Conservation (phyloP, 2,888 invertebrate species). For the Drosophila prolongata region DNA sequence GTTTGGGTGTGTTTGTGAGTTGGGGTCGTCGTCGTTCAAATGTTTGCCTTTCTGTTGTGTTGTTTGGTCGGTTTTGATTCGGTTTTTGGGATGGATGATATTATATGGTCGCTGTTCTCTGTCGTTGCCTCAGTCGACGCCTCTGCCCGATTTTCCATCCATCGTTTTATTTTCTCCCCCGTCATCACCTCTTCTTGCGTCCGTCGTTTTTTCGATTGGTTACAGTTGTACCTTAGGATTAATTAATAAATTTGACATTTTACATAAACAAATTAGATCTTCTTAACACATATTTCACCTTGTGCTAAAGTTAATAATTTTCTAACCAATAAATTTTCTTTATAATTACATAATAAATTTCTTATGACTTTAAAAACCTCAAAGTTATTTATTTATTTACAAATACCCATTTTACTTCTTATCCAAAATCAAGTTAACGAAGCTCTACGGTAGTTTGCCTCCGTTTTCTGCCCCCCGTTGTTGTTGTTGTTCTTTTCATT, state of each 20-base stretch:
- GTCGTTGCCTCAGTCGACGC: slow-evolving; percentile 16
- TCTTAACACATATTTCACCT: too few relatives aligned
- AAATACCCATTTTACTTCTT: background rate
- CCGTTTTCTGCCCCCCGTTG: slow-evolving; percentile 43
- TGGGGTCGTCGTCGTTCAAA: slow-evolving; percentile 55
- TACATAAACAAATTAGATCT: too few relatives aligned
- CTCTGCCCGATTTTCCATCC: slow-evolving; percentile 41
- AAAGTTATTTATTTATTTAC: background rate
- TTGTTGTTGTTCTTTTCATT: slow-evolving; percentile 63
- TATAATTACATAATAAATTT: too few relatives aligned
- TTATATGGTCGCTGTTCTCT: slow-evolving; percentile 61
- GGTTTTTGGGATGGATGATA: slow-evolving; percentile 81
- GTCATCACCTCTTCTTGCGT: slow-evolving; percentile 40
- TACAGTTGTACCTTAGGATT: slow-evolving; percentile 9
- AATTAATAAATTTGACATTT: too few relatives aligned
- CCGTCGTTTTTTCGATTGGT: slow-evolving; percentile 52
- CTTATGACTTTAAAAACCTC: too few relatives aligned
- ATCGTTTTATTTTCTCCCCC: slow-evolving; percentile 65
- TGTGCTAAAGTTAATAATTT: too few relatives aligned
- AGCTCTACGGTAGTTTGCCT: slow-evolving; percentile 52
- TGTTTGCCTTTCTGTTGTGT: slow-evolving; percentile 61
- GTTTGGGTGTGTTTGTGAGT: slow-evolving; percentile 47
- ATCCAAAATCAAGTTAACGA: background rate
- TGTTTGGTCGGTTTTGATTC: slow-evolving; percentile 81
- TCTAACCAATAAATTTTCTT: too few relatives aligned